Evolutionary conservation across 2,113 vertebrate species (phyloP).

Genomic region (Caracal caracal): DNA sequence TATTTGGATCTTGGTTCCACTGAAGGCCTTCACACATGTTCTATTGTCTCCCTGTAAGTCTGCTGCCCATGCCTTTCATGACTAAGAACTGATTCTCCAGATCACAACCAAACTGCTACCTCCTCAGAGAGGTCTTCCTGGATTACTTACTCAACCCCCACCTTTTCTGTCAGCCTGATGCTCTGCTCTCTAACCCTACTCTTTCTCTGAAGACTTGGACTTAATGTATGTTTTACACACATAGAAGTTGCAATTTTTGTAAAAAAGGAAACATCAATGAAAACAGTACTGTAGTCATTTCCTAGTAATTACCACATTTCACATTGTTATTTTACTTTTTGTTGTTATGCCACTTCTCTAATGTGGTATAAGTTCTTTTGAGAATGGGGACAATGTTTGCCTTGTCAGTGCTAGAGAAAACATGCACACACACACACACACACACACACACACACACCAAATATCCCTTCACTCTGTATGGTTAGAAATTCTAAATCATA

Average conservation of each 20-base stretch:
- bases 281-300: neutral
- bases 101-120: neutral
- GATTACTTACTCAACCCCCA: neutral
- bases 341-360: neutral
- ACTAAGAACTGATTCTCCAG: neutral
- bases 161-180: neutral
- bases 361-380: neutral
- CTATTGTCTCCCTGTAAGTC: neutral
- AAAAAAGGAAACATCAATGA: neutral
- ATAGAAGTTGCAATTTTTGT: neutral
- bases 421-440: too few species aligned
- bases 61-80: neutral
- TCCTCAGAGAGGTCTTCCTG: neutral
- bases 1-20: neutral
- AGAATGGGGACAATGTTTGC: neutral
- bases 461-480: neutral
- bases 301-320: neutral
- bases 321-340: neutral
- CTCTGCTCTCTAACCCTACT: neutral
- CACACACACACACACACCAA: neutral
- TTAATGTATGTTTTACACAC: neutral
- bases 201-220: neutral
- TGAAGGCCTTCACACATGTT: neutral
- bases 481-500: neutral
- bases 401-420: neutral